These are phyloP conservation scores for Hemichromis elongatus DNA, from an alignment of 2,113 vertebrate species.

Conservation along the genomic window DNA sequence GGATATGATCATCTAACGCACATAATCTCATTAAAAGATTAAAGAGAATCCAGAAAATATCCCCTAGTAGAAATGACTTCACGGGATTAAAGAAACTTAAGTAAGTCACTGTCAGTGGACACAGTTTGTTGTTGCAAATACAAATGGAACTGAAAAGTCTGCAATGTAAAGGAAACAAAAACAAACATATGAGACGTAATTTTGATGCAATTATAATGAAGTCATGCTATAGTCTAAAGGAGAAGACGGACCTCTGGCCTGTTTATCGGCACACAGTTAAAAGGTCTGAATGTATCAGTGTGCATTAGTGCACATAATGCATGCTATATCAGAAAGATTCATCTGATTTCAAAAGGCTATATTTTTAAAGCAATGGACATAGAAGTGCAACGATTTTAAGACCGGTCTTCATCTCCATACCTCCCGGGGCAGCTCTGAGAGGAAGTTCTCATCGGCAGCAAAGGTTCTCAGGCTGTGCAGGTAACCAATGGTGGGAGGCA, in stretches of 20 bases:
- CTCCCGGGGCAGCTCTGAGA: slow-evolving; percentile 90
- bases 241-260: not conserved
- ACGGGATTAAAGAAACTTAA: not conserved
- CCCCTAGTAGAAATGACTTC: not conserved
- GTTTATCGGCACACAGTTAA: not conserved
- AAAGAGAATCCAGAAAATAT: not conserved
- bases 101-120: not conserved
- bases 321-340: not conserved
- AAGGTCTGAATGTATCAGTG: not conserved
- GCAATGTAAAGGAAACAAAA: not conserved
- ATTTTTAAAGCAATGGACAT: not conserved
- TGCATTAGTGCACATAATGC: not conserved
- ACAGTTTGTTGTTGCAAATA: not conserved
- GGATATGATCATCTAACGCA: not conserved
- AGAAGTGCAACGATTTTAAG: not conserved
- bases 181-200: not conserved
- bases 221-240: not conserved
- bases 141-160: not conserved
- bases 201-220: not conserved
- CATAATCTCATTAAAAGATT: not conserved
- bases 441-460: slow-evolving; percentile 96
- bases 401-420: slow-evolving; percentile 62
- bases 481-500: slow-evolving; percentile 93
- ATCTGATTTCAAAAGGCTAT: not conserved
- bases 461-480: slow-evolving; percentile 91